Evolutionary conservation across 2,888 invertebrate species (phyloP).

Genomic region (Antheraea assamensis): DNA sequence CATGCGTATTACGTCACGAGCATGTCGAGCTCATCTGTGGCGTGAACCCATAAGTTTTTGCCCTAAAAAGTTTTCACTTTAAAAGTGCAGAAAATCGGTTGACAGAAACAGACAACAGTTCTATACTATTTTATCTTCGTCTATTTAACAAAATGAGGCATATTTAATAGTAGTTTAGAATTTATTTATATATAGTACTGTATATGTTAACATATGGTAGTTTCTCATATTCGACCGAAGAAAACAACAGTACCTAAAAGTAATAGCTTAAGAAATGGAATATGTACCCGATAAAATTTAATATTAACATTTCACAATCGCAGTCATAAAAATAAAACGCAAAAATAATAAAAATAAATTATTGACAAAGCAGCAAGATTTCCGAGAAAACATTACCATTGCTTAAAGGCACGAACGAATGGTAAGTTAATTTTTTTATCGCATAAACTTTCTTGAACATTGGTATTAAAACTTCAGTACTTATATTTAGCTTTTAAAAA

Average conservation of each 20-base stretch:
- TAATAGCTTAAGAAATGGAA: constrained; percentile 30
- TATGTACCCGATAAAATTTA: constrained; percentile 27
- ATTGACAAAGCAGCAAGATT: neutral
- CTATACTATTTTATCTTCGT: too few relatives aligned
- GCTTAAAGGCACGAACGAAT: constrained; percentile 9
- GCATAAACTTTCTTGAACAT: neutral
- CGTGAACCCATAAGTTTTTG: too few relatives aligned
- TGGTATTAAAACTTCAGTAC: constrained; percentile 1
- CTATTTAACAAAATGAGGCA: too few relatives aligned
- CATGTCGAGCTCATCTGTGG: too few relatives aligned
- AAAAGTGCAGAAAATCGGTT: too few relatives aligned
- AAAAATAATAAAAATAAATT: constrained; percentile 5
- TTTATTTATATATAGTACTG: too few relatives aligned
- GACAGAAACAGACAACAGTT: too few relatives aligned
- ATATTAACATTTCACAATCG: constrained; percentile 58
- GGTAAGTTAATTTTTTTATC: constrained; percentile 11
- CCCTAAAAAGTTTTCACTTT: too few relatives aligned
- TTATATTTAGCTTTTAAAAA: constrained; percentile 11
- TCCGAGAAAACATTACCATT: neutral
- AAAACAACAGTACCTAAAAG: constrained; percentile 18
- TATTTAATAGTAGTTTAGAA: too few relatives aligned
- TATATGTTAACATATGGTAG: too few relatives aligned
- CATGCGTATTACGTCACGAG: too few relatives aligned
- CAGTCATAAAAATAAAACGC: constrained; percentile 51
- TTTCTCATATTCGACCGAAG: neutral